These are phyloP conservation scores for Channallabes apus DNA, from an alignment of 2,797 vertebrate genomes.

Conservation along the genomic window DNA sequence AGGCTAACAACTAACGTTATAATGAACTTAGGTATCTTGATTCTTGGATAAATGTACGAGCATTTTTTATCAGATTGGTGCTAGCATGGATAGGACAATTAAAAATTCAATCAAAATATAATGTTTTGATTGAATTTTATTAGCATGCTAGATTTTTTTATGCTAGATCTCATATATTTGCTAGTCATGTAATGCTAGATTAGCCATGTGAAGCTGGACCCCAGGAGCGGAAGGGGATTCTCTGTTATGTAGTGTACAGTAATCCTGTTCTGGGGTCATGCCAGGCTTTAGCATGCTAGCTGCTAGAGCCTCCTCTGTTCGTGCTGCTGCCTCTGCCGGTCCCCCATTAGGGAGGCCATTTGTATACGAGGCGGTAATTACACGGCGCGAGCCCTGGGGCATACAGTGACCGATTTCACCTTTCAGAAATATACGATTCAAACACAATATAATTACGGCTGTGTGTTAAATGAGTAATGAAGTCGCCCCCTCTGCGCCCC, in stretches of 20 bases:
- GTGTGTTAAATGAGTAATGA: slow-evolving; percentile 70
- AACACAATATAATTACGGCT: slow-evolving; percentile 76
- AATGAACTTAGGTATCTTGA: background rate
- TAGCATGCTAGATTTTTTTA: background rate
- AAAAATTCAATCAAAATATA: background rate
- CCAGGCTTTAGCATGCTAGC: slow-evolving; percentile 58
- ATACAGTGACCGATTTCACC: slow-evolving; percentile 63
- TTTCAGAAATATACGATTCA: slow-evolving; percentile 76
- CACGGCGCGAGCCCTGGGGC: slow-evolving; percentile 73
- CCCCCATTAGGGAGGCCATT: slow-evolving; percentile 77
- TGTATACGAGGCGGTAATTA: slow-evolving; percentile 85
- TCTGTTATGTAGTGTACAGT: slow-evolving; percentile 61
- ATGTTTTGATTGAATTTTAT: background rate
- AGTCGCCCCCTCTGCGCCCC: slow-evolving; percentile 52
- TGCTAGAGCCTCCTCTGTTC: slow-evolving; percentile 26
- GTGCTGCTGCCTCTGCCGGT: slow-evolving; percentile 32
- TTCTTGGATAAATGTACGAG: background rate
- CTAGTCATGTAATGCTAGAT: background rate
- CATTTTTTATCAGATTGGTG: background rate
- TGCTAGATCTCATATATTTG: background rate
- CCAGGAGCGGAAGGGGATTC: slow-evolving; percentile 59
- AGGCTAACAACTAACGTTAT: background rate
- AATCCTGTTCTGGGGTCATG: slow-evolving; percentile 73
- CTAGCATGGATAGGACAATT: background rate
- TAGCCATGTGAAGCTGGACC: background rate